Evolutionary conservation across 2,113 vertebrate genomes (phyloP).

Genomic region (Planiliza haematocheilus): DNA sequence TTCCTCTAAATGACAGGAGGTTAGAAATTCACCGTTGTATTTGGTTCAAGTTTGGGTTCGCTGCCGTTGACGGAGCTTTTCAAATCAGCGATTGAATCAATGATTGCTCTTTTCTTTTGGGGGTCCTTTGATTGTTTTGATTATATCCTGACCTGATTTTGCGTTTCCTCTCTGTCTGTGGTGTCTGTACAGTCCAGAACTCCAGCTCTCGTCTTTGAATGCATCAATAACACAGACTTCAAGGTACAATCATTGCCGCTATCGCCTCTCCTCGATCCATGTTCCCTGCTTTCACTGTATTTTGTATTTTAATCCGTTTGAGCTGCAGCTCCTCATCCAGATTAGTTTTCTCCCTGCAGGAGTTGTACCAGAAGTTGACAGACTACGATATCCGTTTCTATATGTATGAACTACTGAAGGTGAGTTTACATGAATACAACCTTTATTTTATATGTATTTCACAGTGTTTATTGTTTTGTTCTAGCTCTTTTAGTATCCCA

Average conservation of each 20-base stretch:
- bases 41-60: too few relatives aligned
- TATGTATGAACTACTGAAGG: conserved; percentile 99
- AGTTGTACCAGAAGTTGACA: conserved; percentile 99
- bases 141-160: neutral
- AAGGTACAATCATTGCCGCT: conserved; percentile 85
- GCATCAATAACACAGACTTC: conserved; percentile 99
- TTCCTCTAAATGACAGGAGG: conserved; percentile 1
- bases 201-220: conserved; percentile 97
- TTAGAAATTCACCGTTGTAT: neutral
- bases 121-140: conserved; percentile 4
- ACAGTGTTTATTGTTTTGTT: too few relatives aligned
- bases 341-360: conserved; percentile 82
- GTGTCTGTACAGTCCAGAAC: conserved; percentile 79
- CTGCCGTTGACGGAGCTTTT: neutral
- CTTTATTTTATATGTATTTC: too few relatives aligned
- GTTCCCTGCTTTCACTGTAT: neutral
- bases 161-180: conserved; percentile 1
- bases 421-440: conserved; percentile 75
- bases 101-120: neutral
- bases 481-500: too few relatives aligned
- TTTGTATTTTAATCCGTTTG: neutral
- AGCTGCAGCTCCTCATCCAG: conserved; percentile 1
- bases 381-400: conserved; percentile 99
- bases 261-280: conserved; percentile 8
- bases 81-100: conserved; percentile 14